A percentile compares a stretch with the other conserved stretches of the same genome.
Conservation (phyloP, 2,113 vertebrate genomes). For the Meles meles region DNA sequence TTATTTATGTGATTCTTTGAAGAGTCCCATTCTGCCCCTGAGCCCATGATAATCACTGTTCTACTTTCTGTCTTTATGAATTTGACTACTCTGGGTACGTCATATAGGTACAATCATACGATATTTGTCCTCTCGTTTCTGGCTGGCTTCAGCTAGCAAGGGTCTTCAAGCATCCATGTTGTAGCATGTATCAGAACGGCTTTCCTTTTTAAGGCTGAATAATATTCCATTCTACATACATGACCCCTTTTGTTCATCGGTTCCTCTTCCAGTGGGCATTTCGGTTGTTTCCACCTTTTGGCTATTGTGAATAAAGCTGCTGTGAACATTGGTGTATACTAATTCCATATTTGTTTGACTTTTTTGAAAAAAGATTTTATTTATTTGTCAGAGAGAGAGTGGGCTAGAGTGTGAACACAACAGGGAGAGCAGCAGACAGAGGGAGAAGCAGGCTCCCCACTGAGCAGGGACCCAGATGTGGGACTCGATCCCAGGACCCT, state of each 20-base stretch:
- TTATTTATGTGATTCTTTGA: neutral
- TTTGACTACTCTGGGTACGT: neutral
- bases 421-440: no score
- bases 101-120: neutral
- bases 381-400: no score
- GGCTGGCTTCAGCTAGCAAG: neutral
- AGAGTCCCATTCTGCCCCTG: neutral
- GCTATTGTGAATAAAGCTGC: neutral
- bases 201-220: neutral
- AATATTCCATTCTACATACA: neutral
- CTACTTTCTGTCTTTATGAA: neutral
- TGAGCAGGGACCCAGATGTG: no score
- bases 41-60: neutral
- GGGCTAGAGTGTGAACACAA: no score
- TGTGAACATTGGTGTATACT: neutral
- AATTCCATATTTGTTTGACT: neutral
- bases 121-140: neutral
- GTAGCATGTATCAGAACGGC: neutral
- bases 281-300: neutral
- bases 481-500: no score
- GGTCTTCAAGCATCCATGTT: neutral
- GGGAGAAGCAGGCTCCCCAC: no score
- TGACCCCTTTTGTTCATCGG: neutral
- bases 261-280: neutral
- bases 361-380: no score